phyloP scores from a whole-genome alignment of 2,113 vertebrate genomes.

The Clarias gariepinus region DNA sequence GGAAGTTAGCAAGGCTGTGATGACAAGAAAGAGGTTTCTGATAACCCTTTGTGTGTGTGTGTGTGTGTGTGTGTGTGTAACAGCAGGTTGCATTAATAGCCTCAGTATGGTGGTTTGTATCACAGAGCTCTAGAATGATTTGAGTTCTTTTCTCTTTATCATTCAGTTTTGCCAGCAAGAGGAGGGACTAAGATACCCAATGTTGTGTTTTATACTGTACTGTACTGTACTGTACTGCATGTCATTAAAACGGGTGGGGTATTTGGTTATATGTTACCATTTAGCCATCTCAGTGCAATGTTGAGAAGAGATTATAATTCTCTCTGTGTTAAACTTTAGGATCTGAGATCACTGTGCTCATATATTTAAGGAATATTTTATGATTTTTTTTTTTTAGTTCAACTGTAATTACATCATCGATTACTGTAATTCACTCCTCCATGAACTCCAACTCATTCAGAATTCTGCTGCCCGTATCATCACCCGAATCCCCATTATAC shows the following conservation, averaged over 20 bases:
- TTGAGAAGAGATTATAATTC: neutral
- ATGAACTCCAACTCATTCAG: too few relatives aligned
- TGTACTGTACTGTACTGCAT: neutral
- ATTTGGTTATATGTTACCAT: neutral
- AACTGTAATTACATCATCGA: neutral
- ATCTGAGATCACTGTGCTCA: neutral
- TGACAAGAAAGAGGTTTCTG: neutral
- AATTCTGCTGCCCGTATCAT: too few relatives aligned
- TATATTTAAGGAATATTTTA: neutral
- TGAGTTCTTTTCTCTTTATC: conserved; percentile 17
- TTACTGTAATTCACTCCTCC: too few relatives aligned
- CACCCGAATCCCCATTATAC: too few relatives aligned
- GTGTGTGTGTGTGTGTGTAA: neutral
- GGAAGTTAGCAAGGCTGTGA: neutral
- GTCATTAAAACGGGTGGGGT: neutral
- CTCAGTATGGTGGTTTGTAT: neutral
- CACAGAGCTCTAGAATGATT: neutral
- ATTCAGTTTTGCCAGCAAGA: neutral
- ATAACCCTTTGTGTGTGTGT: neutral
- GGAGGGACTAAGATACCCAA: neutral
- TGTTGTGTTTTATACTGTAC: neutral
- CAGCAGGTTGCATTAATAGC: neutral
- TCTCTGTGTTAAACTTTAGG: neutral
- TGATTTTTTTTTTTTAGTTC: neutral
- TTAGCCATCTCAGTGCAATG: neutral